phyloP scores from a whole-genome alignment of 1,140 invertebrate species.

The Antheraea pernyi region DNA sequence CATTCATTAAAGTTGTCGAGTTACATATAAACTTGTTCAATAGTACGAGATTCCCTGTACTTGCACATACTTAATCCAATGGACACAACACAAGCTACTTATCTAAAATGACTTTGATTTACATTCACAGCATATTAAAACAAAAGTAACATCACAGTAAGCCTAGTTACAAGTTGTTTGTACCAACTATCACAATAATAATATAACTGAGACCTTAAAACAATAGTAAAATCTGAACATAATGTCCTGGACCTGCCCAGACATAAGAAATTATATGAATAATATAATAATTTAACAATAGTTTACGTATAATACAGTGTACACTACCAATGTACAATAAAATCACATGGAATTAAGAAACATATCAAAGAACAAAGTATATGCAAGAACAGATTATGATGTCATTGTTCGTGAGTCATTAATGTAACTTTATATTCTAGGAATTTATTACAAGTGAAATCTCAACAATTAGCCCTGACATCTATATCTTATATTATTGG shows the following conservation, averaged over 20 bases:
- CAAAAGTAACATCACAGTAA: slow-evolving; percentile 18
- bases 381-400: slow-evolving; percentile 56
- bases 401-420: slow-evolving; percentile 44
- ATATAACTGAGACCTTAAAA: slow-evolving; percentile 32
- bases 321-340: neutral
- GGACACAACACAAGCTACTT: slow-evolving; percentile 13
- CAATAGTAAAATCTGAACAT: neutral
- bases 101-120: slow-evolving; percentile 9
- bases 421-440: slow-evolving; percentile 31
- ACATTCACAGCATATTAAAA: slow-evolving; percentile 10
- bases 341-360: neutral
- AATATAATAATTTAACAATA: neutral
- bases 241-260: neutral
- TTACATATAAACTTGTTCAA: slow-evolving; percentile 30
- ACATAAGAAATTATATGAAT: neutral
- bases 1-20: slow-evolving; percentile 20
- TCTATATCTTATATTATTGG: slow-evolving; percentile 41
- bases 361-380: slow-evolving; percentile 40
- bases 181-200: slow-evolving; percentile 72
- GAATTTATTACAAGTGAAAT: slow-evolving; percentile 38
- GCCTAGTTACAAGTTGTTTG: slow-evolving; percentile 63
- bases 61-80: slow-evolving; percentile 57
- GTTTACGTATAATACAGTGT: neutral
- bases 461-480: slow-evolving; percentile 33
- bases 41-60: slow-evolving; percentile 42